A percentile compares a stretch with the other conserved stretches of the same genome.
phyloP scores from a whole-genome alignment of 2,797 vertebrate genomes.

The Sparus aurata region DNA sequence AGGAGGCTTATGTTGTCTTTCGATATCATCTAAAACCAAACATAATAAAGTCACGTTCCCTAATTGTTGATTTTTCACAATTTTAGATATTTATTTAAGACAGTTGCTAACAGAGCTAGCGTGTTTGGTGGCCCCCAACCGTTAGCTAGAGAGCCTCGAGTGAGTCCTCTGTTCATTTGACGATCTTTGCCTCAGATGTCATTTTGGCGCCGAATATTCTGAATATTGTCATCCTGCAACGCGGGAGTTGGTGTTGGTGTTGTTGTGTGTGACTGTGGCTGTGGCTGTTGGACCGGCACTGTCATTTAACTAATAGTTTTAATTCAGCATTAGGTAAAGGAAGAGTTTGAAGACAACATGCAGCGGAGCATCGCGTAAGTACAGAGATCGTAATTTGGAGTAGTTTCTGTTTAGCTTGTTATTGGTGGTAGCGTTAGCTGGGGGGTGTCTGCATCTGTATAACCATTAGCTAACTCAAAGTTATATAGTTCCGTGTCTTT shows the following conservation, averaged over 20 bases:
- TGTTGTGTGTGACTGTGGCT: conserved; percentile 7
- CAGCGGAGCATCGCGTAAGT: conserved; percentile 89
- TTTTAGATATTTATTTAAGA: background rate
- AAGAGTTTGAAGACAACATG: conserved; percentile 70
- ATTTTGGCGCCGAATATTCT: conserved; percentile 84
- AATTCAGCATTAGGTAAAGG: background rate
- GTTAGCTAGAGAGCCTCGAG: rapidly evolving
- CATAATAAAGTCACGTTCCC: background rate
- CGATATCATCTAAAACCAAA: background rate
- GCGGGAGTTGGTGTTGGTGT: conserved; percentile 62
- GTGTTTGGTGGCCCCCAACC: too few relatives aligned
- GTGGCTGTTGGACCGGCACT: background rate
- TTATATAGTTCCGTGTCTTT: background rate
- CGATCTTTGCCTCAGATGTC: conserved; percentile 59
- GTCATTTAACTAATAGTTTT: background rate
- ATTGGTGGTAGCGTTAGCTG: background rate
- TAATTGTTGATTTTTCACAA: background rate
- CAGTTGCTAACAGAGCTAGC: background rate
- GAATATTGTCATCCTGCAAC: conserved; percentile 39
- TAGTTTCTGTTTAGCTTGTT: background rate
- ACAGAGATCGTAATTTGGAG: rapidly evolving
- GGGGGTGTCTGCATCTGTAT: too few relatives aligned
- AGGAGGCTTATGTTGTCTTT: background rate
- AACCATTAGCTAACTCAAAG: background rate
- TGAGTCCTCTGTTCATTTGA: rapidly evolving